Evolutionary conservation across 2,888 invertebrate genomes (phyloP), one percentile per base, ranked within the genome.

Genomic region (Chrysolina haemoptera): DNA sequence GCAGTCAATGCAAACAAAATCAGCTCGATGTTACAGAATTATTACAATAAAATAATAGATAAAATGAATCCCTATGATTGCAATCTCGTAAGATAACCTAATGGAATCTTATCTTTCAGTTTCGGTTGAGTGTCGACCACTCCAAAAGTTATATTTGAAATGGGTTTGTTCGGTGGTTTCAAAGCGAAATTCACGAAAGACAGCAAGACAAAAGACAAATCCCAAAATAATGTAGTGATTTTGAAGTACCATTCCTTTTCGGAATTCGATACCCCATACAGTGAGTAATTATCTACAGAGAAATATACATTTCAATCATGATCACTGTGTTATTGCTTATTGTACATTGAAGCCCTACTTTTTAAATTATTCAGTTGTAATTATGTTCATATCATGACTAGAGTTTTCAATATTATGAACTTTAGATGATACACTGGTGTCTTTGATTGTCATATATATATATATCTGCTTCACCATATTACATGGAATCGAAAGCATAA

Each of bases 131-230:
- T 55, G 8, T 48, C 9, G 50, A 63, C 41, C 68, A 66, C 59
- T 68, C 64, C 59, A 53, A 68, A 48, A 71, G 75, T 73, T 40
- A 12, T 65, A 20, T 11, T 59, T 16, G 48, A 55, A 69, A 84
- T 84, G 84, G 84, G 84, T 11, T 76, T 84, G 67, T 81, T 84
- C 68, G 80, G 83, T 20, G 81, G 83, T 18, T 84, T 84, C 72
- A 83, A 78, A 72, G 84, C 80, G 11, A 84, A 84, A 78, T 81
- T 84, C 62, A 80, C 77, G 1, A 78, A 73, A 67, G 79, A 82
- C 62, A 71, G 65, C 11, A 79, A 76, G 66, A 65, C 63, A 53
- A 69, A 76, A 27, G 59, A 66, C 1, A 78, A 81, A 71, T 71
- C 48, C 16, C 46, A 68, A 11, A 73, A 78, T 27, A 73, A 76